Base-by-base conservation (phyloP, 2,113 vertebrate genomes). In the Periophthalmus modestus region DNA sequence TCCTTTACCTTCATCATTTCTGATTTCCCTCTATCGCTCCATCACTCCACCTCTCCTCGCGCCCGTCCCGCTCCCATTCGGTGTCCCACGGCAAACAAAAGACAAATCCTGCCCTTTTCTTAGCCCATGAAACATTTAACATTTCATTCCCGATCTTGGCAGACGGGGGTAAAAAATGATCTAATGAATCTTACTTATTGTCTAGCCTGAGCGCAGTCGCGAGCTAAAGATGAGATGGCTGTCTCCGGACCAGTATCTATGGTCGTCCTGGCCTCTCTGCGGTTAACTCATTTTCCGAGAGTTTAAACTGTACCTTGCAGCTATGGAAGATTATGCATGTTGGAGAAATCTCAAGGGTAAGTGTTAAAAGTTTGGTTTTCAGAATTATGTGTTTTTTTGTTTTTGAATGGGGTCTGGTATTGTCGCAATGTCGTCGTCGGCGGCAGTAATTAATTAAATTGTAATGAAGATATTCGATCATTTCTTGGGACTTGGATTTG, bases 121-220 rank as follows among this genome's bases (percentile, higher is more conserved):
- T 95, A 94, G 82, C 95, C 96, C 95, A 98, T 98, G 95, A 99
- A 99, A 99, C 96, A 98, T 99, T 99, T 96, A 98, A 95, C 95
- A 98, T 98, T 98, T 98, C 95, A 99, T 98, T 98, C 95, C 95
- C 94, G 95, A 95, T 96, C 94, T 94, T 96, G 95, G 95, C 95
- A 96, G 95, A 96, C 95, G 95, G 95, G 94, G 95, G 95, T 97
- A 97, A 98, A 95, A 97, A 96, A 98, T 97, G 94, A 93, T 93
- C 95, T 95, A 97, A 98, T 98, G 95, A 98, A 98, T 98, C 95
- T 97, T 93, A 91, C 96, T 96, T 96, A 97, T 97, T 97, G 96
- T 97, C 95, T 94, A 92, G 82, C 92, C 92, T 90, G 93, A 97
- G 95, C 95, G 92, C 90, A 92, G 94, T 95, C 95, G 94, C 90